Evolutionary conservation across 2,797 vertebrate genomes (phyloP).

Genomic region (Cephalopachus bancanus): DNA sequence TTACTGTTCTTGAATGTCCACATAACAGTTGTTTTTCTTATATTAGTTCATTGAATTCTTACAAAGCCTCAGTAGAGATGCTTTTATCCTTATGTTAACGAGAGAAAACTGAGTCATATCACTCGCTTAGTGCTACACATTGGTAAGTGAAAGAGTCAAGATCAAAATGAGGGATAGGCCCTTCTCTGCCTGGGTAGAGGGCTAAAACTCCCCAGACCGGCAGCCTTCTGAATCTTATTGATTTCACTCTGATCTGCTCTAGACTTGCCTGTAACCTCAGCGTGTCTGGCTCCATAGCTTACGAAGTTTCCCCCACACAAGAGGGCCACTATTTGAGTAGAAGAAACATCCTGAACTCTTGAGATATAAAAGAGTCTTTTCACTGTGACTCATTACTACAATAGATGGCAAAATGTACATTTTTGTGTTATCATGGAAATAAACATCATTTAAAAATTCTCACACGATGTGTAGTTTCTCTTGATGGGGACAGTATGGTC

Average conservation of each 20-base stretch:
- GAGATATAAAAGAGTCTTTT: not conserved
- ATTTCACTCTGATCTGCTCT: not conserved
- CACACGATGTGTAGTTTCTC: not conserved
- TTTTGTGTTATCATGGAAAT: not conserved
- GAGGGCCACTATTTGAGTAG: not conserved
- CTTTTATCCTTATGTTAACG: not conserved
- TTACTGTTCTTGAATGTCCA: not conserved
- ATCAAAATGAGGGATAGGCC: not conserved
- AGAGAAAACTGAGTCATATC: not conserved
- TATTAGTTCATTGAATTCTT: slow-evolving; percentile 13
- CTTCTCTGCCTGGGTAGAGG: not conserved
- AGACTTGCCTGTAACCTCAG: not conserved
- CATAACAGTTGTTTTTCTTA: not conserved
- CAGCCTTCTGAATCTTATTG: not conserved
- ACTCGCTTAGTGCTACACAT: not conserved
- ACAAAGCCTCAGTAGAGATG: not conserved
- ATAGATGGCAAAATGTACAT: not conserved
- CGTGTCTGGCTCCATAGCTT: not conserved
- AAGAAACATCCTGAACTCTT: not conserved
- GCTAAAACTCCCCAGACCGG: not conserved
- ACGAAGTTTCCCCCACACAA: not conserved
- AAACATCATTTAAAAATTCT: slow-evolving; percentile 20
- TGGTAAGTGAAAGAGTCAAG: not conserved
- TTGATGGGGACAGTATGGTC: not conserved
- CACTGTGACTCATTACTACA: not conserved